Evolutionary conservation across 2,113 vertebrate genomes (phyloP).

Genomic region (Thryonomys swinderianus): DNA sequence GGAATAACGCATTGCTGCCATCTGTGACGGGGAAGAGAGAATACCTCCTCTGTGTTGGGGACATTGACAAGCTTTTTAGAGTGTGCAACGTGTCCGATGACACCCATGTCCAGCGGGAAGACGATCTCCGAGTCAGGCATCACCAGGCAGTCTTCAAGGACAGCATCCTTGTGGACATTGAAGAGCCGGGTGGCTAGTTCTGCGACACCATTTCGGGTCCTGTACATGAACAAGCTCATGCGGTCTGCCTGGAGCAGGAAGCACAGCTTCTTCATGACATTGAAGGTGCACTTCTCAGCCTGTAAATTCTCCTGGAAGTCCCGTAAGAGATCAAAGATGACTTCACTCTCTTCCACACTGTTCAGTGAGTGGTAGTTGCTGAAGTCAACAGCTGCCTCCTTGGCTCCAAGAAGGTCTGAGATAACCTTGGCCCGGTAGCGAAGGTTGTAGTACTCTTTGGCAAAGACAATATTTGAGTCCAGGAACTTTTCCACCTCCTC

Average conservation of each 20-base stretch:
- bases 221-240: slow-evolving; percentile 94
- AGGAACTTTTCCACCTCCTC: slow-evolving; percentile 92
- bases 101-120: slow-evolving; percentile 92
- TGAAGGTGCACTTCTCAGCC: slow-evolving; percentile 90
- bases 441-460: slow-evolving; percentile 90
- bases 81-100: slow-evolving; percentile 91
- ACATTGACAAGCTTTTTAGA: slow-evolving; percentile 91
- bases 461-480: slow-evolving; percentile 91
- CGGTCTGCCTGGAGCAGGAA: slow-evolving; percentile 91
- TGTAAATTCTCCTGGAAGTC: slow-evolving; percentile 93
- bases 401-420: slow-evolving; percentile 87
- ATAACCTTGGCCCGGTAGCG: slow-evolving; percentile 89
- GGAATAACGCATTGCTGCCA: background rate
- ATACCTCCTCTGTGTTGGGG: slow-evolving; percentile 89
- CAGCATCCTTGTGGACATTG: slow-evolving; percentile 89
- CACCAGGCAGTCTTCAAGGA: slow-evolving; percentile 92
- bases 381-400: slow-evolving; percentile 83
- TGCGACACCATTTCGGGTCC: slow-evolving; percentile 90
- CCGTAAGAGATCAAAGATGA: slow-evolving; percentile 92
- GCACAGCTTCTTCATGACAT: slow-evolving; percentile 90
- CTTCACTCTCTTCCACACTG: slow-evolving; percentile 91
- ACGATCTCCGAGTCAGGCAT: slow-evolving; percentile 92
- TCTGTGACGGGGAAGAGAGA: background rate
- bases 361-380: slow-evolving; percentile 84
- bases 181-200: slow-evolving; percentile 94